Conservation (phyloP, 1,140 invertebrate genomes). For the Sarcophaga bullata region DNA sequence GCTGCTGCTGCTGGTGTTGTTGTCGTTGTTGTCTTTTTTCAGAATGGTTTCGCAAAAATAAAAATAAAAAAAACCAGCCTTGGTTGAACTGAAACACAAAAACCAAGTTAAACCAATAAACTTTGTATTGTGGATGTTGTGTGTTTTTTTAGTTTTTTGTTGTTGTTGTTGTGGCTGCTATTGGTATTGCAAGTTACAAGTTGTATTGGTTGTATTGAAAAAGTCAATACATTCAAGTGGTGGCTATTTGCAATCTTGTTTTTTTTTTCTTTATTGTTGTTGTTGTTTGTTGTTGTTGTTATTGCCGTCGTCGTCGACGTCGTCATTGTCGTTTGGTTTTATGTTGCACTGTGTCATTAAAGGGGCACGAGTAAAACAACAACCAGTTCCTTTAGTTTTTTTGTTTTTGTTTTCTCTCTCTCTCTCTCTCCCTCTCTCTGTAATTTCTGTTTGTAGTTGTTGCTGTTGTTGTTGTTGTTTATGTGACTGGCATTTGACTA, state of each 20-base stretch:
- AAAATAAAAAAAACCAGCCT: background rate
- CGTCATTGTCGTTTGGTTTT: background rate
- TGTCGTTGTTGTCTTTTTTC: constrained; percentile 14
- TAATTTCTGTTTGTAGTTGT: background rate
- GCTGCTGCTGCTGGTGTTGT: background rate
- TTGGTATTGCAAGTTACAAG: background rate
- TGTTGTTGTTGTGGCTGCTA: background rate
- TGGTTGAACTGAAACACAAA: background rate
- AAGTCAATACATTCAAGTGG: too few species aligned
- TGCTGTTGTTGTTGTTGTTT: constrained; percentile 15
- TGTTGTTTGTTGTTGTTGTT: background rate
- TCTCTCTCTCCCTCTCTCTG: background rate
- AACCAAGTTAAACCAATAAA: background rate
- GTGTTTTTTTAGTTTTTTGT: background rate
- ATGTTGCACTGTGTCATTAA: constrained; percentile 13
- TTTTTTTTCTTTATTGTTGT: background rate
- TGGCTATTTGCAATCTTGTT: too few species aligned
- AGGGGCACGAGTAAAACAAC: constrained; percentile 9
- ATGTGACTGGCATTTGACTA: background rate
- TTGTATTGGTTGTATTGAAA: too few species aligned
- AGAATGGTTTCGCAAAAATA: constrained; percentile 2
- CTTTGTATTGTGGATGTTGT: background rate
- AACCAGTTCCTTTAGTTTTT: constrained; percentile 8
- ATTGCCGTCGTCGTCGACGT: background rate
- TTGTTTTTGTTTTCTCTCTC: background rate